Evolutionary conservation across 2,888 invertebrate species (phyloP), one percentile per base, ranked within the genome.

Genomic region (Troilus luridus): DNA sequence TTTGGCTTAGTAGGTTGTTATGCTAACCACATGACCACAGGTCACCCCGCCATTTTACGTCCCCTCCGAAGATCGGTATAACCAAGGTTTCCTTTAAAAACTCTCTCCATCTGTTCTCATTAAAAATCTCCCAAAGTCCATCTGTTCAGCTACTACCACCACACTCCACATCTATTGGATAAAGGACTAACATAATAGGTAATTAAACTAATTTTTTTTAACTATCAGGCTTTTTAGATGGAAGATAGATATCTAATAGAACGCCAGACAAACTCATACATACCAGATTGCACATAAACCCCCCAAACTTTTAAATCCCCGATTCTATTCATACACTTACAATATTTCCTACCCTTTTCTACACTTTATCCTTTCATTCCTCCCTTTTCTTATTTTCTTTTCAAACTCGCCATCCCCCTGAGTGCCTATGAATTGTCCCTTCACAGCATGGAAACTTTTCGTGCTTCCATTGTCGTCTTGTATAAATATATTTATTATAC

Each of bases 361-460:
- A 77, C 72, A 41, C 27, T 77, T 77, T 27, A 77, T 77, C 41
- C 41, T 41, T 17, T 19, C 17, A 77, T 8, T 41, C 17, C 72
- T 17, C 27, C 72, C 41, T 41, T 77, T n/a, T 77, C 17, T 77
- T 77, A 77, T 41, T 41, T 77, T 77, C 72, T 77, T 77, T 77
- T 77, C 27, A 77, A 77, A 27, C 5, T 27, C 21, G 17, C 72
- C 19, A 77, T 77, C 10, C 27, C 9, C 1, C 17, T 77, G 72
- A 77, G 72, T 77, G 72, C 72, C 41, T 77, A 77, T 77, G 72
- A 77, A 77, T 77, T 77, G 72, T 77, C 72, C 72, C 24, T 19
- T 77, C 72, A 27, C 72, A 77, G 72, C 72, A 41, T 77, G 72
- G 19, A 77, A 77, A 77, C 72, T 77, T 77, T 77, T 77, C 72